These are phyloP conservation scores for Cavia porcellus DNA, from an alignment of 2,113 vertebrate genomes.

Conservation along the genomic window DNA sequence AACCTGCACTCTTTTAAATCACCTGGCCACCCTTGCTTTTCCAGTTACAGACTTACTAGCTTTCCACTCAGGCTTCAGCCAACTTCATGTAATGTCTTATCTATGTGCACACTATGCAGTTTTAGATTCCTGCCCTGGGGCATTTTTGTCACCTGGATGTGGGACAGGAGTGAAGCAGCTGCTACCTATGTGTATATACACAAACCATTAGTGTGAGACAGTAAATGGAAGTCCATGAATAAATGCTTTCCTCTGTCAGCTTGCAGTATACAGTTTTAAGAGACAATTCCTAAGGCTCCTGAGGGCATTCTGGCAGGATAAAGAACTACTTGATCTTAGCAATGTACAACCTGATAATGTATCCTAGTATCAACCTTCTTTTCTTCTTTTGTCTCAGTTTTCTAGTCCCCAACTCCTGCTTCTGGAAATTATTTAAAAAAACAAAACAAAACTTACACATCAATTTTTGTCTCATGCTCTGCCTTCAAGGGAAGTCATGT, in stretches of 20 bases:
- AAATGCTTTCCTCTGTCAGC: background rate
- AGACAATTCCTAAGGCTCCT: background rate
- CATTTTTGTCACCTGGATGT: background rate
- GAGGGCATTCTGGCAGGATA: background rate
- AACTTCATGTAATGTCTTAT: background rate
- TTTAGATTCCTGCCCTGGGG: background rate
- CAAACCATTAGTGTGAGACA: background rate
- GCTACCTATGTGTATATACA: background rate
- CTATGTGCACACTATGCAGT: background rate
- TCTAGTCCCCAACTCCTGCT: background rate
- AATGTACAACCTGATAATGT: background rate
- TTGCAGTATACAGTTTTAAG: background rate
- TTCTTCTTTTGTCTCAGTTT: background rate
- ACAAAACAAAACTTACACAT: background rate
- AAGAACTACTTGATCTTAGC: background rate
- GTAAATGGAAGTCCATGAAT: background rate
- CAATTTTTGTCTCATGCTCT: background rate
- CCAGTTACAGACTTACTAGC: background rate
- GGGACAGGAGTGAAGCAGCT: background rate
- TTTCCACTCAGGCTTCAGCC: background rate
- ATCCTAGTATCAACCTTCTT: background rate
- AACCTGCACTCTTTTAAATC: background rate
- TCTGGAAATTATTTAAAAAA: background rate
- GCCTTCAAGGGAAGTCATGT: background rate
- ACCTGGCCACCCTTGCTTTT: background rate